Evolutionary conservation across 2,797 vertebrate genomes (phyloP).

Genomic region (Balearica regulorum): DNA sequence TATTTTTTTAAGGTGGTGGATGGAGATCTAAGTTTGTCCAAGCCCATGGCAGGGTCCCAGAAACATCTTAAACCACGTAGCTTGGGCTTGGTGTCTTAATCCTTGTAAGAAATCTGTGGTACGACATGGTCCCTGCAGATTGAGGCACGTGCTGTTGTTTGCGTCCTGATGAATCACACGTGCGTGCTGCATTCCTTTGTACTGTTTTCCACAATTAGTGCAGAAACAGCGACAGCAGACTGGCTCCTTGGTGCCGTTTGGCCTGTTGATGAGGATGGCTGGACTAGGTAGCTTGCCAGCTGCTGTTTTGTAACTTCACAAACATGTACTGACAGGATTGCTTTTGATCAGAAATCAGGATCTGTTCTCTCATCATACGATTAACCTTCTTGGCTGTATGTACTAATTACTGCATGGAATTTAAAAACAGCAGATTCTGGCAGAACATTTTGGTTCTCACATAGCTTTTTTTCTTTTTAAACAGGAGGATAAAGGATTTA

Average conservation of each 20-base stretch:
- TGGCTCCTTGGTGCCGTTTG: background rate
- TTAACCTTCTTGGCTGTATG: slow-evolving; percentile 31
- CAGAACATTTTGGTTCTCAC: slow-evolving; percentile 44
- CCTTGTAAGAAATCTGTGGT: background rate
- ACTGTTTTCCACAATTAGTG: background rate
- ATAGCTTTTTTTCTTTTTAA: background rate
- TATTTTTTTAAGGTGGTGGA: background rate
- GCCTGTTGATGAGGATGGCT: background rate
- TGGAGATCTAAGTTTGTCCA: background rate
- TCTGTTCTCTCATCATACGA: background rate
- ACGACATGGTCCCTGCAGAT: background rate
- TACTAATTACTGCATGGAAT: slow-evolving; percentile 51
- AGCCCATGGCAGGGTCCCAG: background rate
- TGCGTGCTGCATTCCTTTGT: background rate
- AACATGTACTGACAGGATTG: background rate
- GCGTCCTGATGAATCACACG: background rate
- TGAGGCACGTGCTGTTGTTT: background rate
- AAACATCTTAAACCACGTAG: background rate
- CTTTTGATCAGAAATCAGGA: background rate
- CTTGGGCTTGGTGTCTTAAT: background rate
- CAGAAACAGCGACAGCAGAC: background rate
- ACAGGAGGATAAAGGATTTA: background rate
- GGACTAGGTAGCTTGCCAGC: background rate
- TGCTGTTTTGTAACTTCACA: background rate
- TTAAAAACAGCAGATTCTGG: slow-evolving; percentile 37